Percentiles rank a stretch among this genome's conserved stretches.
phyloP scores from a whole-genome alignment of 2,113 vertebrate genomes.

The Australoheros scitulus region DNA sequence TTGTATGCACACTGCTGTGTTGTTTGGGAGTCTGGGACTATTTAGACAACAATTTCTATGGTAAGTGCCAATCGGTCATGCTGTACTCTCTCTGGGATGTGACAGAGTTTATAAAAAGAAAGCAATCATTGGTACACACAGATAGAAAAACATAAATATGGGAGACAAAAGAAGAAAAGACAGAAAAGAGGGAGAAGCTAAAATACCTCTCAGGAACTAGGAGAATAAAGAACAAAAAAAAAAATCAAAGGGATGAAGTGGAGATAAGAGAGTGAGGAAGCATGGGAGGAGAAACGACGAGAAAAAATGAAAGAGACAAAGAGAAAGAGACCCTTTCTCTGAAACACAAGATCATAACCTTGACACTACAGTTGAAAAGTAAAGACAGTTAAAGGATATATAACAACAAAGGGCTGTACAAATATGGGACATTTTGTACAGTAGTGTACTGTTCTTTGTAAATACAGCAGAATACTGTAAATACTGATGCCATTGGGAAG shows the following conservation, averaged over 20 bases:
- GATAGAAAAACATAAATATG: constrained; percentile 17
- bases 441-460: neutral
- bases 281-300: neutral
- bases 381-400: neutral
- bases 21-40: constrained; percentile 53
- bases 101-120: neutral
- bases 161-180: constrained; percentile 14
- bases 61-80: constrained; percentile 66
- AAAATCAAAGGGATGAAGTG: neutral
- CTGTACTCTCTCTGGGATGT: constrained; percentile 25
- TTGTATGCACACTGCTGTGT: constrained; percentile 23
- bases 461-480: neutral
- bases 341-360: neutral
- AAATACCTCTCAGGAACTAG: neutral
- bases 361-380: neutral
- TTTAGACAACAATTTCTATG: constrained; percentile 65
- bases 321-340: neutral
- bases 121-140: neutral
- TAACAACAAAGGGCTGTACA: neutral
- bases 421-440: neutral
- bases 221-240: neutral
- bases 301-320: neutral
- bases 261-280: neutral
- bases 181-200: neutral
- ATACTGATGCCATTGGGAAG: rapidly evolving